These are phyloP conservation scores for Dinoponera quadriceps DNA, from an alignment of 1,140 invertebrate species.

Conservation along the genomic window DNA sequence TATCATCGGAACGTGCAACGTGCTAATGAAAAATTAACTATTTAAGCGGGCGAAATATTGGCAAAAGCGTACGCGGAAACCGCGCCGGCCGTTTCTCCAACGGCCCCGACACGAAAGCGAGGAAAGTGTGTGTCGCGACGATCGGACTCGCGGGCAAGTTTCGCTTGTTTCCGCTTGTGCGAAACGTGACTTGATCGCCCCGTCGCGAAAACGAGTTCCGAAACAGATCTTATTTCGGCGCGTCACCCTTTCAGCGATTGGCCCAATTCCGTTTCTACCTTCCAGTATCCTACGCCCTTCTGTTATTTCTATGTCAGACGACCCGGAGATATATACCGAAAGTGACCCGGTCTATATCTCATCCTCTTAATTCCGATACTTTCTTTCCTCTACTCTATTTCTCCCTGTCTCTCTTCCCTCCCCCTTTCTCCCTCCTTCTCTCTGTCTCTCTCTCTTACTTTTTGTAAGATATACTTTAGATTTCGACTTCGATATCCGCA, in stretches of 20 bases:
- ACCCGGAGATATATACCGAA: not conserved
- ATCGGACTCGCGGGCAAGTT: not conserved
- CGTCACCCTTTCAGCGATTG: not conserved
- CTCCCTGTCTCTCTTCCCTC: not conserved
- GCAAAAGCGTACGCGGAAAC: no score
- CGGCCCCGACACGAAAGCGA: no score
- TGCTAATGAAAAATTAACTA: no score
- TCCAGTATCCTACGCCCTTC: not conserved
- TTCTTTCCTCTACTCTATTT: not conserved
- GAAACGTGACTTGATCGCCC: not conserved
- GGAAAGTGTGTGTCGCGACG: no score
- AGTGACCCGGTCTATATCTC: not conserved
- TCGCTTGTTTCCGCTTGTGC: slow-evolving; percentile 14
- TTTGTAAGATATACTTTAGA: not conserved
- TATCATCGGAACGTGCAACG: no score
- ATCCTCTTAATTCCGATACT: slow-evolving; percentile 3
- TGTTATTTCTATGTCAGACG: not conserved
- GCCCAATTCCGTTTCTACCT: not conserved
- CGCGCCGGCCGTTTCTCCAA: no score
- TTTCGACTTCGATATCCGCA: no score
- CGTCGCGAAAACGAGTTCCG: not conserved
- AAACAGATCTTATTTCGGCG: not conserved
- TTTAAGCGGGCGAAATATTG: no score
- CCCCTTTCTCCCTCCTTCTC: not conserved
- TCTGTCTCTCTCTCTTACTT: not conserved